These are phyloP conservation scores for Xanthostigma xanthostigma DNA, from an alignment of 2,888 invertebrate genomes.

Conservation along the genomic window DNA sequence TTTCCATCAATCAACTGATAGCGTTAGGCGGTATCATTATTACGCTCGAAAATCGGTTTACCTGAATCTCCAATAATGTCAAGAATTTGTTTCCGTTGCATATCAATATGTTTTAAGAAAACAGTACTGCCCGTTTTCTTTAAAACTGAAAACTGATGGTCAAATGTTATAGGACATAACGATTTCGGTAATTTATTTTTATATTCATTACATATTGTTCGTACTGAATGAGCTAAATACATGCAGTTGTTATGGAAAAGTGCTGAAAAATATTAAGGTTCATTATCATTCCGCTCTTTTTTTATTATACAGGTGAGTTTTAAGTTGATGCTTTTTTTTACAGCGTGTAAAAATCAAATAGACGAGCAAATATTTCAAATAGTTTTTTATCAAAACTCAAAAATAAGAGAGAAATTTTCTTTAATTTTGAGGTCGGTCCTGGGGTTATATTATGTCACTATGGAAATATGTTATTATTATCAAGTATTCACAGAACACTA, in stretches of 20 bases:
- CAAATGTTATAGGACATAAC: slow-evolving; percentile 43
- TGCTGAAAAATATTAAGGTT: slow-evolving; percentile 33
- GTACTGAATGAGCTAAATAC: slow-evolving; percentile 64
- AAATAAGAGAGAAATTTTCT: too few species aligned
- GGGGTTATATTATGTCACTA: too few species aligned
- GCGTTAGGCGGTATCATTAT: neutral
- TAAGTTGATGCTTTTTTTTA: too few species aligned
- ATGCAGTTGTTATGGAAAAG: slow-evolving; percentile 85
- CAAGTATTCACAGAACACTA: too few species aligned
- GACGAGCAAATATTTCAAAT: too few species aligned
- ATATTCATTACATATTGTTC: slow-evolving; percentile 52
- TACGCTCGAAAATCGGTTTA: slow-evolving; percentile 17
- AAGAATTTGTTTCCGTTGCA: slow-evolving; percentile 59
- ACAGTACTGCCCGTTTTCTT: slow-evolving; percentile 51
- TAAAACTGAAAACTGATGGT: slow-evolving; percentile 50
- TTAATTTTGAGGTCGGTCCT: too few species aligned
- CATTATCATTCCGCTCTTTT: neutral
- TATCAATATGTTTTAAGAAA: slow-evolving; percentile 56
- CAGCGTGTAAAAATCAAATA: too few species aligned
- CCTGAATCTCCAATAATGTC: slow-evolving; percentile 64
- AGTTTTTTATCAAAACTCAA: too few species aligned
- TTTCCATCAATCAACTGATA: neutral
- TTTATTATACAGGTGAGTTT: too few species aligned
- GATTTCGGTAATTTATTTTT: slow-evolving; percentile 40
- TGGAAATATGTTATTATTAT: too few species aligned